Conservation (phyloP, 64 coral and sea anemone genomes). For the Trachythela sp. region DNA sequence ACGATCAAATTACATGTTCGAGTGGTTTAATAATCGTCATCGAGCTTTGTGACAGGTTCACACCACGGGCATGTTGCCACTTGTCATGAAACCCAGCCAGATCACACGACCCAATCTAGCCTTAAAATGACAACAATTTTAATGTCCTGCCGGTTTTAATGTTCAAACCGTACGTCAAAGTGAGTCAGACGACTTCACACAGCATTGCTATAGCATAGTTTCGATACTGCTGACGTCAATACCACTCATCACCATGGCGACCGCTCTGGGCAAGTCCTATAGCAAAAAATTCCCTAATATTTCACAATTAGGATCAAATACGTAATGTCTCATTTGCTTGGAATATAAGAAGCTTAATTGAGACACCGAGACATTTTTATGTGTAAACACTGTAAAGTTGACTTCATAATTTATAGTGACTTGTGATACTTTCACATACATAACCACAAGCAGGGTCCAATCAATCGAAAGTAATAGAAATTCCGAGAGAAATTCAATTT, state of each 20-base stretch:
- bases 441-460: background rate
- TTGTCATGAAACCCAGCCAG: background rate
- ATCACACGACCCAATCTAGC: background rate
- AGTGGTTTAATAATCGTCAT: background rate
- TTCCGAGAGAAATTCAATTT: background rate
- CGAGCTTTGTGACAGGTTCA: background rate
- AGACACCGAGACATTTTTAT: background rate
- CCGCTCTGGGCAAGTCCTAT: background rate
- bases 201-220: background rate
- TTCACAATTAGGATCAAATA: background rate
- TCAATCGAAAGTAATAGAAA: no score
- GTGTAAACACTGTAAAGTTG: background rate
- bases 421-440: background rate
- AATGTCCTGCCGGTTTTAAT: background rate
- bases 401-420: background rate
- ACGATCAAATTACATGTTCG: background rate
- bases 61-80: background rate
- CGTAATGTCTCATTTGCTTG: background rate
- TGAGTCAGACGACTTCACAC: background rate
- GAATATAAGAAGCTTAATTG: background rate
- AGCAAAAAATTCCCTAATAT: background rate
- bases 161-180: background rate
- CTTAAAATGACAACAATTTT: background rate
- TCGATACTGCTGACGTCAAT: background rate
- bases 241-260: background rate